Base-by-base conservation (phyloP, 2,888 invertebrate species). In the Harpalus rubripes region DNA sequence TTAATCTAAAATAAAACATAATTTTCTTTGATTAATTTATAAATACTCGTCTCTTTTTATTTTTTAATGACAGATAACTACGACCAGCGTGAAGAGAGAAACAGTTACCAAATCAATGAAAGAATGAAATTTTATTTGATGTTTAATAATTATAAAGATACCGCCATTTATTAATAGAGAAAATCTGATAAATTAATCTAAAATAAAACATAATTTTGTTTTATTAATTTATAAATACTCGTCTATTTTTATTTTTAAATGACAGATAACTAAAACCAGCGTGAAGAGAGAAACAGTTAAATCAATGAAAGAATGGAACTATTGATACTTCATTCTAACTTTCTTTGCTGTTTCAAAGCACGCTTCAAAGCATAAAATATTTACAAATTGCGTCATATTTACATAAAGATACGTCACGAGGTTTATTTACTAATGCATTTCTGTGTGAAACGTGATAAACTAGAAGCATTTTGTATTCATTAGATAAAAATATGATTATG, bases 361-460 rank as follows among this genome's bases (percentile, higher is more conserved):
- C 16, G 26, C 8, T 26, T 26, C 26, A 10, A 26, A 15, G 39
- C 15, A 68, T n/a, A 39, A 68, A 68, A 39, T 68, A 68, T 68
- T 39, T 68, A 32, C n/a, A 10, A 7, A 16, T 74, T 44, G 22
- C 72, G 18, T 74, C 72, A 74, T 22, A 74, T 74, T 44, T 74
- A 74, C 72, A 44, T 18, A 74, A n/a, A n/a, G 10, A 74, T 18
- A 74, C 72, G 22, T 74, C 41, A 63, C 22, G 12, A 63, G 10
- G 68, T 68, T 68, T 74, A 74, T 74, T 74, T 74, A 74, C 44
- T 18, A 74, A 74, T 74, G 72, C 72, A 74, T 44, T 74, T 74
- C 72, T 74, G 44, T 44, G 44, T 15, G 44, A 74, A 74, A 74
- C 72, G 26, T 44, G 72, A 74, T 74, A 68, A 68, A 39, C 72